Conservation (phyloP, 2,113 vertebrate genomes). For the Zosterops pallidus region DNA sequence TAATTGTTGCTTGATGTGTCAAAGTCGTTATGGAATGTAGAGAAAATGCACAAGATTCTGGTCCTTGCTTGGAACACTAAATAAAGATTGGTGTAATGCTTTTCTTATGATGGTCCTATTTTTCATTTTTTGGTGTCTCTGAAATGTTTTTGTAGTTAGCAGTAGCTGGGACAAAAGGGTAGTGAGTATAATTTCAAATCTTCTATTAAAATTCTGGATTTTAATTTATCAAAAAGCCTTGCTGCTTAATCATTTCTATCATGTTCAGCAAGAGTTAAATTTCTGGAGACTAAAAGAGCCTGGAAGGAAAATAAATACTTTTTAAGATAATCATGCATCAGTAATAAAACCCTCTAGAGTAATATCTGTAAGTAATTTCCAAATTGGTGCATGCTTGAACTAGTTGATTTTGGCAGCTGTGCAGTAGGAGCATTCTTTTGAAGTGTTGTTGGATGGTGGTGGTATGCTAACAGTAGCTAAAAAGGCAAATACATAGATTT, state of each 20-base stretch:
- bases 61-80: not conserved
- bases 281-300: not conserved
- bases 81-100: not conserved
- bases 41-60: not conserved
- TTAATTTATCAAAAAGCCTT: not conserved
- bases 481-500: not conserved
- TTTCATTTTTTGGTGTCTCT: not conserved
- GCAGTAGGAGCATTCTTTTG: not conserved
- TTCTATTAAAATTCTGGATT: not conserved
- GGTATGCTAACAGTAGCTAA: not conserved
- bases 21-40: rapidly evolving
- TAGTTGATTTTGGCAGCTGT: not conserved
- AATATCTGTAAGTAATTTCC: not conserved
- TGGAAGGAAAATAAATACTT: not conserved
- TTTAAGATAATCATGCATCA: not conserved
- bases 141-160: not conserved
- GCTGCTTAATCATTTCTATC: not conserved
- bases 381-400: not conserved
- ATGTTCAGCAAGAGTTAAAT: not conserved
- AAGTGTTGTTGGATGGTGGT: not conserved
- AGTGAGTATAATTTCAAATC: not conserved
- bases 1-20: not conserved
- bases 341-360: not conserved
- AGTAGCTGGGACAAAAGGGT: not conserved
- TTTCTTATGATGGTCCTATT: not conserved